Evolutionary conservation across 2,797 vertebrate genomes (phyloP).

Genomic region (Chelmon rostratus): DNA sequence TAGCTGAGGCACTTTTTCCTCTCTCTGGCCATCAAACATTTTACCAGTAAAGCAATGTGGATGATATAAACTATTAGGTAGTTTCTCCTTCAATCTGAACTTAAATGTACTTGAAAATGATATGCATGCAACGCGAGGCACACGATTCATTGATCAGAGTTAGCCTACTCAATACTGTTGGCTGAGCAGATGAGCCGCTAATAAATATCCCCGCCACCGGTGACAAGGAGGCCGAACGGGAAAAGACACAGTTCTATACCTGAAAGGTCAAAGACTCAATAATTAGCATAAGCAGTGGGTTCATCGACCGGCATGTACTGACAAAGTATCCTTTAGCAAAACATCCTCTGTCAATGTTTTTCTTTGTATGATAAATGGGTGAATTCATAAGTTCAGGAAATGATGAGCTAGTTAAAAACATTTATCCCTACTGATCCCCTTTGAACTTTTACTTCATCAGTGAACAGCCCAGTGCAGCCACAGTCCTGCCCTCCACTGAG

Average conservation of each 20-base stretch:
- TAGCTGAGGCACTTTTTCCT: background rate
- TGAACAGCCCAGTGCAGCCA: background rate
- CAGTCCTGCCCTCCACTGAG: background rate
- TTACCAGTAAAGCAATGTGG: conserved; percentile 2
- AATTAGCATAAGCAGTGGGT: conserved; percentile 35
- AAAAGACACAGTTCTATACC: conserved; percentile 32
- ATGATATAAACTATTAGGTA: background rate
- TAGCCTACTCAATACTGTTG: conserved; percentile 15
- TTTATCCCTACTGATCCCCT: too few species aligned
- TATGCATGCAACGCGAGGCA: conserved; percentile 2
- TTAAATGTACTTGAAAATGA: conserved; percentile 14
- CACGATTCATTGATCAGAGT: conserved; percentile 31
- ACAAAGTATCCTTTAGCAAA: conserved; percentile 20
- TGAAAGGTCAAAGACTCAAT: conserved; percentile 58
- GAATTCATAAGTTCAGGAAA: background rate
- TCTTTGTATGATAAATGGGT: conserved; percentile 2
- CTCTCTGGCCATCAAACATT: conserved; percentile 14
- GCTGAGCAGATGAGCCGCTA: conserved; percentile 7
- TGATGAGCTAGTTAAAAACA: conserved; percentile 2
- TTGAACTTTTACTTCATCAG: background rate
- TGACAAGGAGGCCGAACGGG: conserved; percentile 22
- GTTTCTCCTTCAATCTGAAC: conserved; percentile 1
- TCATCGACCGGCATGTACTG: conserved; percentile 19
- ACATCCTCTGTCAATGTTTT: conserved; percentile 5
- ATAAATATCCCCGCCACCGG: conserved; percentile 40